Evolutionary conservation across 2,113 vertebrate species (phyloP).

Genomic region (Scartelaos histophorus): DNA sequence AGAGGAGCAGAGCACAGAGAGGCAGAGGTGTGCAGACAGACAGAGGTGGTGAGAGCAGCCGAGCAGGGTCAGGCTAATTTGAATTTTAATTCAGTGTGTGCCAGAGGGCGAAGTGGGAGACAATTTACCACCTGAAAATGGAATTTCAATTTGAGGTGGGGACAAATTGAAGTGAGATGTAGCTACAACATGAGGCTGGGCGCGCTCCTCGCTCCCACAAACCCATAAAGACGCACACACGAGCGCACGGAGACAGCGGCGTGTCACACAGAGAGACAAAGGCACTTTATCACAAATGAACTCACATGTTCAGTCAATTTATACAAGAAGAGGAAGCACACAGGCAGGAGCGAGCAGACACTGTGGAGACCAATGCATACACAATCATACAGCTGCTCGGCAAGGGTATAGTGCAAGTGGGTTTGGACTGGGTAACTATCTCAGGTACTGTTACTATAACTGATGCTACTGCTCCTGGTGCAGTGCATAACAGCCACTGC

Average conservation of each 20-base stretch:
- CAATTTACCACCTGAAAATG: conserved; percentile 80
- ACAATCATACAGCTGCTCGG: background rate
- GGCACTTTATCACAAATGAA: conserved; percentile 27
- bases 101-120: conserved; percentile 78
- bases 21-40: conserved; percentile 44
- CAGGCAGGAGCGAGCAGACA: background rate
- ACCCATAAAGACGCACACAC: conserved; percentile 15
- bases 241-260: background rate
- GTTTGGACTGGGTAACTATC: no score
- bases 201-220: conserved; percentile 15
- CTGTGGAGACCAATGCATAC: conserved; percentile 9
- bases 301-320: conserved; percentile 1
- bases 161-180: conserved; percentile 78
- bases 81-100: conserved; percentile 79
- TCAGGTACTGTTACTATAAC: no score
- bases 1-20: conserved; percentile 51
- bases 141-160: conserved; percentile 79
- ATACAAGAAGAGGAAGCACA: conserved; percentile 6
- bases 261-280: conserved; percentile 32
- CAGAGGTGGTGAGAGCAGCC: conserved; percentile 66
- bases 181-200: conserved; percentile 69
- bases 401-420: no score
- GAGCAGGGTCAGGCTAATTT: conserved; percentile 77
- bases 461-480: no score
- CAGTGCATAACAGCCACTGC: background rate